Percentiles rank a stretch among this genome's conserved stretches.
These are phyloP conservation scores for Cinara cedri DNA, from an alignment of 2,888 invertebrate species.

Conservation along the genomic window DNA sequence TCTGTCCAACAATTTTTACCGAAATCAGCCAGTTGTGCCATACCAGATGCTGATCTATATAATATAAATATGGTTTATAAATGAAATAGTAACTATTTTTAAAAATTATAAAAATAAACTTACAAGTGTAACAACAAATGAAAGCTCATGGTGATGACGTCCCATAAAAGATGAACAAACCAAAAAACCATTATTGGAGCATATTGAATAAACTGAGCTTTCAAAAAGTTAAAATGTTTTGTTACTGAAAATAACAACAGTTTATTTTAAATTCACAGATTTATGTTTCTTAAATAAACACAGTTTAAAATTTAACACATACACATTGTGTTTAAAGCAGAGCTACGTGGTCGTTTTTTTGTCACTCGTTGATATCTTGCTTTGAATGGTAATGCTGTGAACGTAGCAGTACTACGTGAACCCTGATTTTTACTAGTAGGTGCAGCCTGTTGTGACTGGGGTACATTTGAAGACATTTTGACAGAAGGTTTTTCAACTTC, in stretches of 20 bases:
- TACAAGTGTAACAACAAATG: conserved; percentile 76
- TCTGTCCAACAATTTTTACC: conserved; percentile 36
- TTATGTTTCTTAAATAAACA: background rate
- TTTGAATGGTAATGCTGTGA: conserved; percentile 51
- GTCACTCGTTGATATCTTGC: conserved; percentile 51
- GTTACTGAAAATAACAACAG: conserved; percentile 36
- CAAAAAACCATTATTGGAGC: conserved; percentile 71
- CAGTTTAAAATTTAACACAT: conserved; percentile 17
- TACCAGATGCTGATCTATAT: conserved; percentile 42
- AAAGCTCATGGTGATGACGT: conserved; percentile 79
- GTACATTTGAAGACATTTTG: conserved; percentile 35
- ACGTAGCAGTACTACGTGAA: conserved; percentile 52
- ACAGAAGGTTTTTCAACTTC: conserved; percentile 30
- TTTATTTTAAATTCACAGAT: background rate
- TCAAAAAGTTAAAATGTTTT: conserved; percentile 62
- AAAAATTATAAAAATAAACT: conserved; percentile 63
- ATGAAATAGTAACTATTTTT: background rate
- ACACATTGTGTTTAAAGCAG: conserved; percentile 51
- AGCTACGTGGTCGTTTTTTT: conserved; percentile 47
- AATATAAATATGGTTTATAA: background rate
- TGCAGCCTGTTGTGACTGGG: conserved; percentile 37
- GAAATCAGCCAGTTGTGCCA: conserved; percentile 36
- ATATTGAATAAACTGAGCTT: conserved; percentile 67
- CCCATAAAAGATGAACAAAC: conserved; percentile 79
- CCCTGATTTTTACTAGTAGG: conserved; percentile 49